phyloP scores from a whole-genome alignment of 2,888 invertebrate species.

The Spialia ferax region DNA sequence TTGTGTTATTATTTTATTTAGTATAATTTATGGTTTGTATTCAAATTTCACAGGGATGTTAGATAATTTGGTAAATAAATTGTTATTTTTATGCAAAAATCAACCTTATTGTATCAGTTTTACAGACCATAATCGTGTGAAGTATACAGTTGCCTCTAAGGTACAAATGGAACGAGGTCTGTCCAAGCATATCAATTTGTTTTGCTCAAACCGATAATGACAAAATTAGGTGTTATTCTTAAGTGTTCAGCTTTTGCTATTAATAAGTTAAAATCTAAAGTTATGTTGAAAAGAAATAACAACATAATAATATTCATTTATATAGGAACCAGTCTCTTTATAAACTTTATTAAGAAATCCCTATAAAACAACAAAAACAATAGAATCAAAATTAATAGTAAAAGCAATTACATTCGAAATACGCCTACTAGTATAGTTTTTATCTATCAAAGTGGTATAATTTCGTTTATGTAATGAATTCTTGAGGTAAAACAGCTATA shows the following conservation, averaged over 20 bases:
- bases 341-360: not conserved
- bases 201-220: constrained; percentile 56
- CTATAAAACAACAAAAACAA: not conserved
- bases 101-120: not conserved
- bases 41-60: constrained; percentile 1
- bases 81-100: constrained; percentile 13
- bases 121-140: not conserved
- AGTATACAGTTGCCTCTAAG: constrained; percentile 23
- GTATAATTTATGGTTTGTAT: not conserved
- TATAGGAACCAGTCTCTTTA: not conserved
- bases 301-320: not conserved
- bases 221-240: constrained; percentile 46
- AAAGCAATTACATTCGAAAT: constrained; percentile 20
- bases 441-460: constrained; percentile 9
- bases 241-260: constrained; percentile 24
- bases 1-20: not conserved
- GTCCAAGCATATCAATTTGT: constrained; percentile 47
- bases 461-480: not conserved
- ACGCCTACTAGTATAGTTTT: constrained; percentile 24
- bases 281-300: not conserved
- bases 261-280: not conserved
- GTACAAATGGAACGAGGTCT: constrained; percentile 38
- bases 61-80: not conserved
- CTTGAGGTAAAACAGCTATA: constrained; percentile 31
- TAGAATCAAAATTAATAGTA: constrained; percentile 11